Conservation (phyloP, 2,888 invertebrate genomes). For the Sclerodermus sp. region DNA sequence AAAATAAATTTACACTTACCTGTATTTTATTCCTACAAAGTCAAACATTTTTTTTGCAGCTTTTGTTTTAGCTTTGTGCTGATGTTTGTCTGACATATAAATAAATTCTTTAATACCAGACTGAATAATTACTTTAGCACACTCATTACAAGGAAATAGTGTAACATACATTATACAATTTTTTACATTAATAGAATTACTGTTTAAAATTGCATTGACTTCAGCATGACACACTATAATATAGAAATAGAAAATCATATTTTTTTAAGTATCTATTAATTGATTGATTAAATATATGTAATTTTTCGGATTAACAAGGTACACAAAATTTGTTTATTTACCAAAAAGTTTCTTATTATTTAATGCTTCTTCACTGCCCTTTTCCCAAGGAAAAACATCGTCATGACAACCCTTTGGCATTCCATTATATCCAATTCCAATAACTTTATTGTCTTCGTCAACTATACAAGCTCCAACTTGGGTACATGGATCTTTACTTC, state of each 20-base stretch:
- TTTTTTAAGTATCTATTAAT: not conserved
- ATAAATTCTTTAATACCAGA: conserved; percentile 80
- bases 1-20: conserved; percentile 54
- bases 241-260: not conserved
- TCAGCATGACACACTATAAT: conserved; percentile 93
- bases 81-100: conserved; percentile 83
- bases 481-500: conserved; percentile 91
- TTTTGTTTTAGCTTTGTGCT: conserved; percentile 66
- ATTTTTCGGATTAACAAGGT: not conserved
- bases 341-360: conserved; percentile 86
- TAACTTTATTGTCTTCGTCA: conserved; percentile 80
- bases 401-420: conserved; percentile 91
- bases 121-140: conserved; percentile 95
- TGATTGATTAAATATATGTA: not conserved
- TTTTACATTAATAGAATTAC: conserved; percentile 75
- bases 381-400: conserved; percentile 88
- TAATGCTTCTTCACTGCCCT: conserved; percentile 63
- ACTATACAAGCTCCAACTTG: conserved; percentile 97
- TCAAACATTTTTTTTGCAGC: conserved; percentile 85
- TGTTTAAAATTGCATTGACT: conserved; percentile 94
- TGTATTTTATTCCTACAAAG: conserved; percentile 72
- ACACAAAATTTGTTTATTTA: conserved; percentile 54
- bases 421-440: conserved; percentile 96
- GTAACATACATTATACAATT: conserved; percentile 85
- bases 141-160: conserved; percentile 96